Conservation (phyloP, 2,113 vertebrate species). For the Prunella fulvescens region DNA sequence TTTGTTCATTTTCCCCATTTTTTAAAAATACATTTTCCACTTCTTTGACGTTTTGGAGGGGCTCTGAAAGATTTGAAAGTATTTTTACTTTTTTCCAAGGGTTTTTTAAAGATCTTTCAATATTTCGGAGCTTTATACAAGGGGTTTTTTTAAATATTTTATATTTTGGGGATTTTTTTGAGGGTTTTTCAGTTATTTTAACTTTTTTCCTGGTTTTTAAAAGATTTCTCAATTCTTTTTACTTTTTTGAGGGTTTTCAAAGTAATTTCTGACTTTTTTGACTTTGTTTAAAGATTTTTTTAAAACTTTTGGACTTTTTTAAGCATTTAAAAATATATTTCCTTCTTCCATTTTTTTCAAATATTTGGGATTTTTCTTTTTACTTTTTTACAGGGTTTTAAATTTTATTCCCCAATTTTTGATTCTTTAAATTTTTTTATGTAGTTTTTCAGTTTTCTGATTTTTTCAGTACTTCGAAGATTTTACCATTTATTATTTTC, state of each 20-base stretch:
- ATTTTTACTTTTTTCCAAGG: accelerated
- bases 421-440: neutral
- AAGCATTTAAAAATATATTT: neutral
- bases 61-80: accelerated
- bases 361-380: neutral
- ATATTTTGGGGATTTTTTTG: accelerated
- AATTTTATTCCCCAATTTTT: neutral
- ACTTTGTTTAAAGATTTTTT: neutral
- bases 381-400: neutral
- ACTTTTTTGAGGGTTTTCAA: accelerated
- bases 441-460: neutral
- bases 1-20: neutral
- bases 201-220: neutral
- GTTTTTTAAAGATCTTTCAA: neutral
- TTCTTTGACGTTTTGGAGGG: neutral
- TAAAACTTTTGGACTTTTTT: neutral
- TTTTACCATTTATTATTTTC: neutral
- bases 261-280: too few species aligned
- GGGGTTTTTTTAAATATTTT: accelerated
- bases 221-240: neutral
- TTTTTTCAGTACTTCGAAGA: neutral
- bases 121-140: neutral
- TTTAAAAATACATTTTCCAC: accelerated
- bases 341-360: neutral
- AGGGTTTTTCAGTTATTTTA: neutral